phyloP scores from a whole-genome alignment of 2,113 vertebrate species.

The Pterocles burchelli region DNA sequence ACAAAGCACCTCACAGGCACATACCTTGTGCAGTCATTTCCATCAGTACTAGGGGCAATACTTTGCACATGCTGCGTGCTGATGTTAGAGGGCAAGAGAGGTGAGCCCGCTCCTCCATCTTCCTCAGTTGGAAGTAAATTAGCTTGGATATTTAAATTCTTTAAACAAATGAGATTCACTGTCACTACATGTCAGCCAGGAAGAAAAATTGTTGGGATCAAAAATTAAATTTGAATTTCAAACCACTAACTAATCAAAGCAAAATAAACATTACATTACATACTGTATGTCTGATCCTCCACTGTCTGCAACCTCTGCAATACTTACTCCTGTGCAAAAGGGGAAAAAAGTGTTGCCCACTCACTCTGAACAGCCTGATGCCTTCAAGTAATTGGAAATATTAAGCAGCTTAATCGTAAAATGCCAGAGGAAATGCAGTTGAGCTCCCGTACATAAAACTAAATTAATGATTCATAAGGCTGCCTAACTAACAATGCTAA shows the following conservation, averaged over 20 bases:
- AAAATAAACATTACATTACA: not conserved
- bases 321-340: not conserved
- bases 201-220: not conserved
- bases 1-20: not conserved
- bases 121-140: not conserved
- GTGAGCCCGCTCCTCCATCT: not conserved
- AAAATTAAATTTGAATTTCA: not conserved
- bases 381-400: conserved; percentile 6
- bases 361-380: not conserved
- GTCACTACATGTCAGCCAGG: not conserved
- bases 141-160: not conserved
- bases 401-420: not conserved
- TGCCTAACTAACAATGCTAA: conserved; percentile 15
- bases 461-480: conserved; percentile 31
- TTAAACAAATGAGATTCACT: not conserved
- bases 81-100: not conserved
- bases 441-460: not conserved
- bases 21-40: not conserved
- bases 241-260: not conserved
- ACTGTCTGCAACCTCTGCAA: not conserved
- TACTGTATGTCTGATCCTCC: not conserved
- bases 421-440: conserved; percentile 12
- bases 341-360: not conserved
- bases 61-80: not conserved
- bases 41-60: not conserved